phyloP scores from a whole-genome alignment of 2,113 vertebrate species.

The Recurvirostra avosetta region DNA sequence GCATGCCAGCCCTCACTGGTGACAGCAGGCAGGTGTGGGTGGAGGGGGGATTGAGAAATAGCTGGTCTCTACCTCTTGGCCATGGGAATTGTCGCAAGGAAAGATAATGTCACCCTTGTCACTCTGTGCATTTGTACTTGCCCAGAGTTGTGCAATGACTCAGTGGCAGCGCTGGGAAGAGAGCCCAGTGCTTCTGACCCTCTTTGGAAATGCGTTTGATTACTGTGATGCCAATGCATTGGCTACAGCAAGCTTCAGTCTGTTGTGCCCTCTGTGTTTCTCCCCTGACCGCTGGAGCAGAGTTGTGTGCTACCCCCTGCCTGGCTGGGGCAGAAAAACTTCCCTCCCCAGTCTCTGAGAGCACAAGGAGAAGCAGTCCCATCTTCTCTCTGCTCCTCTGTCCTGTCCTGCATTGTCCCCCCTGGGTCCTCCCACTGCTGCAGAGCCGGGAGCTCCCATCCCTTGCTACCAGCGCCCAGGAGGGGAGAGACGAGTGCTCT shows the following conservation, averaged over 20 bases:
- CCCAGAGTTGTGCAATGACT: neutral
- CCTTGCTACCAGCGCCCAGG: neutral
- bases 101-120: neutral
- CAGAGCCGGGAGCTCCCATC: rapidly evolving
- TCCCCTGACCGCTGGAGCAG: neutral
- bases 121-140: neutral
- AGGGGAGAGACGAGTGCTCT: neutral
- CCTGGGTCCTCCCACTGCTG: neutral
- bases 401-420: neutral
- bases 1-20: neutral
- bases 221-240: neutral
- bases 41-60: neutral
- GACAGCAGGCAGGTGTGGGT: neutral
- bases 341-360: too few species aligned
- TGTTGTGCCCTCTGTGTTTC: neutral
- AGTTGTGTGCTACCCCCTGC: rapidly evolving
- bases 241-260: neutral
- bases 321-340: too few species aligned
- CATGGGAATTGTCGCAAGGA: neutral
- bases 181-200: neutral
- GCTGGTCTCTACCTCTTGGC: neutral
- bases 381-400: neutral
- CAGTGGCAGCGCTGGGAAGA: neutral
- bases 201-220: neutral
- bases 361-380: neutral